Evolutionary conservation across 2,797 vertebrate species (phyloP).

Genomic region (Manis pentadactyla): DNA sequence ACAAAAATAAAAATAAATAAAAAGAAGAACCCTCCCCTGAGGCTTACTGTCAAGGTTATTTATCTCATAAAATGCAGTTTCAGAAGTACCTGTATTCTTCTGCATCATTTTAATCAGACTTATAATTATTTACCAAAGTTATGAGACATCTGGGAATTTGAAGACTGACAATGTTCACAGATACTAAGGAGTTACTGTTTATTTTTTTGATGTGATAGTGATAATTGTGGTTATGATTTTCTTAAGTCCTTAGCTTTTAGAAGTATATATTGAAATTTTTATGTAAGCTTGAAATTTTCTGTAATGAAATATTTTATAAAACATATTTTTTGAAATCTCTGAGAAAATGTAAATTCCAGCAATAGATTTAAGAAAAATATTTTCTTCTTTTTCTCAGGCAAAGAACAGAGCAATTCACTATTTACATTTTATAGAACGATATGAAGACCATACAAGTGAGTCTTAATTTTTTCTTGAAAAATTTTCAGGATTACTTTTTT

Average conservation of each 20-base stretch:
- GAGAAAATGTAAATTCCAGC: background rate
- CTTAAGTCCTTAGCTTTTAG: slow-evolving; percentile 24
- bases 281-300: background rate
- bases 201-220: background rate
- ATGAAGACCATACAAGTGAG: slow-evolving; percentile 95
- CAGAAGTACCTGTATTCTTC: background rate
- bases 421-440: slow-evolving; percentile 93
- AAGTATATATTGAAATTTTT: slow-evolving; percentile 8
- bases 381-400: slow-evolving; percentile 88
- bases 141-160: background rate
- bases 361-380: slow-evolving; percentile 33
- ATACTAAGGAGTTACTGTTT: background rate
- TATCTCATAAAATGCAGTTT: background rate
- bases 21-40: background rate
- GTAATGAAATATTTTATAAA: slow-evolving; percentile 51
- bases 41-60: background rate
- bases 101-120: background rate
- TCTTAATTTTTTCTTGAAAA: slow-evolving; percentile 58
- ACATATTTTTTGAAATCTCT: slow-evolving; percentile 53
- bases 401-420: slow-evolving; percentile 95
- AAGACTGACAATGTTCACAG: background rate
- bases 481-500: background rate
- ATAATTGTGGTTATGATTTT: background rate
- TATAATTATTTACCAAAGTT: background rate
- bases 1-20: background rate